Base-by-base conservation (phyloP, 2,797 vertebrate genomes). In the Epinephelus coioides region DNA sequence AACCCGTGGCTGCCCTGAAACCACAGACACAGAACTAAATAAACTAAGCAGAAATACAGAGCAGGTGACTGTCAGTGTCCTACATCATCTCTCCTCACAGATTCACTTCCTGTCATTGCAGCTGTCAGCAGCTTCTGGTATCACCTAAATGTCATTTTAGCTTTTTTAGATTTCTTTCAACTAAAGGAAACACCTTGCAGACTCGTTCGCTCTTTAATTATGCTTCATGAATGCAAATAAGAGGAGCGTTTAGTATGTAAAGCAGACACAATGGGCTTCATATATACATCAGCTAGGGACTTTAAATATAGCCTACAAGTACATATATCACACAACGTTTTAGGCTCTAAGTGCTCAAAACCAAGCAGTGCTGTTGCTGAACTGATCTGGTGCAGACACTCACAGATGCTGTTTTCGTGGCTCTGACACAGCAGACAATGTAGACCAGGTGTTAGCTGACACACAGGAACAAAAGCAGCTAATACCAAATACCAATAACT, bases 61-160 rank as follows among this genome's bases (percentile, higher is more conserved):
- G 30, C 43, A 70, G 65, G 11, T 62, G 69, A 60, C 47, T 6
- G 18, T 21, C 47, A 19, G 0, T 18, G 38, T 19, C 5, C 30
- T 2, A 30, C 49, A 15, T 43, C 1, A 17, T 74, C 83, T 79
- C 69, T 23, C 73, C 21, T 67, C 12, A 15, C 5, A 47, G 17
- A 3, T 19, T 66, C 47, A 53, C 53, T 82, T 72, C 62, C 25
- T 49, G 4, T 49, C 10, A n/a, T 0, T 14, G 55, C 43, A 18
- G 75, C 51, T 43, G 27, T 23, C 15, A 54, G 17, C 49, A 65
- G 56, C 44, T 55, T 57, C 11, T 34, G 9, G 4, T 10, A 6
- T 21, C 3, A 1, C 6, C 7, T 5, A 21, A 72, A 40, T 4
- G 21, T 8, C 4, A 30, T 55, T 55, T 34, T 5, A 50, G 1